Evolutionary conservation across 2,113 vertebrate species (phyloP), one percentile per base, ranked within the genome.

Genomic region (Tychaedon coryphoeus): DNA sequence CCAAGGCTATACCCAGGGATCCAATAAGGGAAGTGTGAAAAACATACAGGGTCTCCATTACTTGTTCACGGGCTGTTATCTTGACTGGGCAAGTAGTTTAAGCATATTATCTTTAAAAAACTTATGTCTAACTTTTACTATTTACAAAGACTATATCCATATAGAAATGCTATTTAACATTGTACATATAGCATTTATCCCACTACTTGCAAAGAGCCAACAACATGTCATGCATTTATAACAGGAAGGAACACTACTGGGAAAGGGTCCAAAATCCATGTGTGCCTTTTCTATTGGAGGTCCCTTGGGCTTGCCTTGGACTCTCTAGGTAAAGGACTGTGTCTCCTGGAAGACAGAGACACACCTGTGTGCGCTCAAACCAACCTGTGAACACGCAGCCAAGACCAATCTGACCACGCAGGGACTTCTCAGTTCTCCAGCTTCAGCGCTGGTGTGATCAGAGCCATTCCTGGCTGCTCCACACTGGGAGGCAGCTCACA

Each of bases 401-500:
- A 15, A 24, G 47, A 14, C 45, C 62, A 26, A 47, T 9, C 18
- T 22, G 51, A 47, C 25, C 42, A 11, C 15, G 5, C 10, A 19
- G 62, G 15, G 8, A 16, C 11, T 60, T 22, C 57, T 65, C 4
- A 1, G 25, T 17, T 67, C 40, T 45, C 15, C 69, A 20, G n/a
- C 12, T 22, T 58, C 33, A 20, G 12, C 1, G 0, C 8, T 0
- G 1, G 18, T 14, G 43, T 10, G 33, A 34, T 9, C 51, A 15
- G 64, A 84, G 33, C 28, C 56, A 4, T 38, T 42, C 38, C 19
- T 7, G 22, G 7, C 20, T 31, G 42, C 61, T 58, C 24, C 64
- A 12, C 3, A 7, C 57, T 5, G 11, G 20, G 53, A n/a, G 31
- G 36, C 40, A 50, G 38, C 33, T 56, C 71, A 1, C 29, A 43